A percentile compares a stretch with the other conserved stretches of the same genome.
phyloP scores from a whole-genome alignment of 2,113 vertebrate species.

The Pachypanchax playfairii region DNA sequence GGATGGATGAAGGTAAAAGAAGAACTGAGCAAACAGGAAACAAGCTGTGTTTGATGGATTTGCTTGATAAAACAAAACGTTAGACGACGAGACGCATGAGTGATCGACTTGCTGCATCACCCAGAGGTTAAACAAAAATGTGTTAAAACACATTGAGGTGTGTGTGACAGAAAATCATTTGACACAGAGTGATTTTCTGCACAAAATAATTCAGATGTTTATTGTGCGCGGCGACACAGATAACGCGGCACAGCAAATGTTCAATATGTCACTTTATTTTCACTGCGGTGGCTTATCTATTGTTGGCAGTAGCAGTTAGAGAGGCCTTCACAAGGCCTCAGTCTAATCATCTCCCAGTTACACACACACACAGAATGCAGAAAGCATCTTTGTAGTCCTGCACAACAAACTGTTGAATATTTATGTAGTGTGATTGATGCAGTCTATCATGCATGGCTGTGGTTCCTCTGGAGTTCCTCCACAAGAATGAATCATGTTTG shows the following conservation, averaged over 20 bases:
- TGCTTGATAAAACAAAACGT: constrained; percentile 35
- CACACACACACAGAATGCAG: constrained; percentile 28
- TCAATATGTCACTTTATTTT: constrained; percentile 68
- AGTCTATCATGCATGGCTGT: constrained; percentile 57
- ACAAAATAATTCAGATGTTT: constrained; percentile 63
- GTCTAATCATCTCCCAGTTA: constrained; percentile 35
- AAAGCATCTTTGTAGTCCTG: constrained; percentile 44
- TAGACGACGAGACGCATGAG: constrained; percentile 31
- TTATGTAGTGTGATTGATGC: constrained; percentile 60
- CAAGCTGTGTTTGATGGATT: constrained; percentile 35
- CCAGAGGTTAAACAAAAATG: constrained; percentile 68
- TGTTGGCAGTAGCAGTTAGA: constrained; percentile 49
- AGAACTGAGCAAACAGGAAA: constrained; percentile 20
- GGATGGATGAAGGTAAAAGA: constrained; percentile 33
- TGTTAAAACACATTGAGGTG: constrained; percentile 72
- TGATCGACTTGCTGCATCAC: constrained; percentile 60
- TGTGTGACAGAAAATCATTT: constrained; percentile 28
- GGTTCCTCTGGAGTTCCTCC: constrained; percentile 56
- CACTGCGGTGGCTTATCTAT: constrained; percentile 25
- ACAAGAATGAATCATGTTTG: constrained; percentile 51
- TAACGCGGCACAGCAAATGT: constrained; percentile 37
- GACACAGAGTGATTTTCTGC: constrained; percentile 34
- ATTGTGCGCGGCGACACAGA: constrained; percentile 40
- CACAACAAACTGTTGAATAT: constrained; percentile 65
- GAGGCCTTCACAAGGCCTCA: constrained; percentile 37